phyloP scores from a whole-genome alignment of 2,113 vertebrate genomes.

The Merops nubicus region DNA sequence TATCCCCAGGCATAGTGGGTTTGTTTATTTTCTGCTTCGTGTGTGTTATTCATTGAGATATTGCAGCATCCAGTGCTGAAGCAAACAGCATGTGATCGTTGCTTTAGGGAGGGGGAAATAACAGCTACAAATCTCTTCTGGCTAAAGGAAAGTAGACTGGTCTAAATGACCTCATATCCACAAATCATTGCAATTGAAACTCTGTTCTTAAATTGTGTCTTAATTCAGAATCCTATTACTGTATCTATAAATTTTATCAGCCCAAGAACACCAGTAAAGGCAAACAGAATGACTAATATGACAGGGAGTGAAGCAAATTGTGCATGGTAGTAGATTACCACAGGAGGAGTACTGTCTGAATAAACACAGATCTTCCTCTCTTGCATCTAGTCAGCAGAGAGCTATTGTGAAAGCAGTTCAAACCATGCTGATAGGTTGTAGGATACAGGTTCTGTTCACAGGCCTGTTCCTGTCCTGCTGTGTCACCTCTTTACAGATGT shows the following conservation, averaged over 20 bases:
- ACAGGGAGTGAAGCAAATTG: background rate
- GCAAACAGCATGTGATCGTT: constrained; percentile 44
- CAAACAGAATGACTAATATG: background rate
- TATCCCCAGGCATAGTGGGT: background rate
- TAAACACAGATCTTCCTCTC: background rate
- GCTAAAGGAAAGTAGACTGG: background rate
- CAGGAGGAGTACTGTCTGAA: background rate
- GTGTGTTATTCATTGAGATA: constrained; percentile 38
- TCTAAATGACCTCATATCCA: constrained; percentile 49
- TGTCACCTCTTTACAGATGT: background rate
- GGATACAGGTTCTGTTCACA: background rate
- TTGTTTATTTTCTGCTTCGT: constrained; percentile 45
- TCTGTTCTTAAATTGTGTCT: constrained; percentile 2
- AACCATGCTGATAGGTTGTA: background rate
- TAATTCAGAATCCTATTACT: constrained; percentile 4
- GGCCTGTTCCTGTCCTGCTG: background rate
- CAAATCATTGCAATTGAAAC: constrained; percentile 36
- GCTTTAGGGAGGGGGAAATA: background rate
- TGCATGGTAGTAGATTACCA: background rate
- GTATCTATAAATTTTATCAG: constrained; percentile 7
- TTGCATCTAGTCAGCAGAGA: background rate
- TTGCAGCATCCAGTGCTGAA: constrained; percentile 21
- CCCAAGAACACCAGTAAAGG: background rate
- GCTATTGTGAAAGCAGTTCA: background rate
- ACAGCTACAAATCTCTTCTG: constrained; percentile 27